Conservation (phyloP, 1,140 invertebrate genomes). For the Drosophila navojoa region DNA sequence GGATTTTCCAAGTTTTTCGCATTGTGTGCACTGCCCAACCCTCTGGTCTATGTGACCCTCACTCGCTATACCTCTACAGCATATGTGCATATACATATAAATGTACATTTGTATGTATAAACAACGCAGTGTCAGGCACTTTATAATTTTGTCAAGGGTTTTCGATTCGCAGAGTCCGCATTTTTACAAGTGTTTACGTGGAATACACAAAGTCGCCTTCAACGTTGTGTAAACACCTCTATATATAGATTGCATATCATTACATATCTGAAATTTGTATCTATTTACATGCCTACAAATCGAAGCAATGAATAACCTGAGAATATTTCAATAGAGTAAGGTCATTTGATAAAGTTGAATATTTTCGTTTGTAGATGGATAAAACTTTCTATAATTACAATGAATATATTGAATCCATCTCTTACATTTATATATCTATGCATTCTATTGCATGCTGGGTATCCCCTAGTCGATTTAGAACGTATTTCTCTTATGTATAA, state of each 20-base stretch:
- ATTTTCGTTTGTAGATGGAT: too few relatives aligned
- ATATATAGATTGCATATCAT: neutral
- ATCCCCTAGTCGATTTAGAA: neutral
- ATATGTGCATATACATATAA: neutral
- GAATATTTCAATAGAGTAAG: too few relatives aligned
- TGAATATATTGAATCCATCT: too few relatives aligned
- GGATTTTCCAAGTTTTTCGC: too few relatives aligned
- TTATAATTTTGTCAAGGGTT: slow-evolving; percentile 9
- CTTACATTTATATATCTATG: neutral
- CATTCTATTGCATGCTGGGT: neutral
- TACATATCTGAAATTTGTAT: neutral
- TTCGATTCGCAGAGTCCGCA: slow-evolving; percentile 5
- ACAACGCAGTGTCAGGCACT: slow-evolving; percentile 3
- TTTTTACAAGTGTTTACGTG: slow-evolving; percentile 13
- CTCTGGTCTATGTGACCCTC: neutral
- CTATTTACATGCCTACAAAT: neutral
- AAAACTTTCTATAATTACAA: too few relatives aligned
- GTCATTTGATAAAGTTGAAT: neutral
- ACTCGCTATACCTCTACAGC: neutral
- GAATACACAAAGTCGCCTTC: slow-evolving; percentile 4
- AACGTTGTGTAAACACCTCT: neutral
- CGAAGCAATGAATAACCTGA: too few relatives aligned
- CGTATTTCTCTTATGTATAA: neutral
- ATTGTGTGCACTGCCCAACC: too few relatives aligned
- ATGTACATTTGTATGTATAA: neutral